Evolutionary conservation across 2,113 vertebrate species (phyloP).

Genomic region (Trematomus loennbergii): DNA sequence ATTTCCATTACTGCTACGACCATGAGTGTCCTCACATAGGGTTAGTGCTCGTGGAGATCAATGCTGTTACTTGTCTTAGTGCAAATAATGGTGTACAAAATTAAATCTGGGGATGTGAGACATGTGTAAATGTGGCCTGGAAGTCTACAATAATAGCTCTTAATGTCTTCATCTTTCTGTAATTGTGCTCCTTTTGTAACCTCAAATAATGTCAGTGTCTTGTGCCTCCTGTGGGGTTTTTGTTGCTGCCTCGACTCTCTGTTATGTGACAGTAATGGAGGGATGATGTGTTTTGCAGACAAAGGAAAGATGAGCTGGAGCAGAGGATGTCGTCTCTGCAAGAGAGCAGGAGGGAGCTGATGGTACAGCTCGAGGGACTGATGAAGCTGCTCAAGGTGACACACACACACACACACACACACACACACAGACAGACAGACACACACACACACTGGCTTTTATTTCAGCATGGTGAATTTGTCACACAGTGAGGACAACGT

Average conservation of each 20-base stretch:
- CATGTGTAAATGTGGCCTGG: slow-evolving; percentile 1
- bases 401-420: neutral
- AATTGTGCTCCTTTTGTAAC: neutral
- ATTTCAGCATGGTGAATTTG: neutral
- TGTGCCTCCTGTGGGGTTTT: neutral
- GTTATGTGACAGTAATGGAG: slow-evolving; percentile 8
- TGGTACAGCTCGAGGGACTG: slow-evolving; percentile 97
- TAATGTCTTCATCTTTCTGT: neutral
- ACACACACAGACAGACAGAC: too few species aligned
- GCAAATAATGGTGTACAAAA: neutral
- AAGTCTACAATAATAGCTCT: neutral
- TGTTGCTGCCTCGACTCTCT: slow-evolving; percentile 5
- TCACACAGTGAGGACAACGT: slow-evolving; percentile 66
- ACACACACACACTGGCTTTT: too few species aligned
- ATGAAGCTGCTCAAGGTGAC: slow-evolving; percentile 98
- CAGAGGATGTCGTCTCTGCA: slow-evolving; percentile 97
- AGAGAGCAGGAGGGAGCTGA: slow-evolving; percentile 95
- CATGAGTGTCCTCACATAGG: too few species aligned
- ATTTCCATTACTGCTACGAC: too few species aligned
- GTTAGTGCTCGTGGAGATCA: neutral
- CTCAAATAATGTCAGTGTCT: neutral
- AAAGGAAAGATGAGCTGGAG: slow-evolving; percentile 96
- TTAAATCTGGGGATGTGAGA: neutral
- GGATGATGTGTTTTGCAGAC: slow-evolving; percentile 80
- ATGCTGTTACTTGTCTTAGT: neutral